Evolutionary conservation across 30 jellyfish, hydroid and myxozoan genomes (phyloP).

Genomic region (Cassiopea xamachana): DNA sequence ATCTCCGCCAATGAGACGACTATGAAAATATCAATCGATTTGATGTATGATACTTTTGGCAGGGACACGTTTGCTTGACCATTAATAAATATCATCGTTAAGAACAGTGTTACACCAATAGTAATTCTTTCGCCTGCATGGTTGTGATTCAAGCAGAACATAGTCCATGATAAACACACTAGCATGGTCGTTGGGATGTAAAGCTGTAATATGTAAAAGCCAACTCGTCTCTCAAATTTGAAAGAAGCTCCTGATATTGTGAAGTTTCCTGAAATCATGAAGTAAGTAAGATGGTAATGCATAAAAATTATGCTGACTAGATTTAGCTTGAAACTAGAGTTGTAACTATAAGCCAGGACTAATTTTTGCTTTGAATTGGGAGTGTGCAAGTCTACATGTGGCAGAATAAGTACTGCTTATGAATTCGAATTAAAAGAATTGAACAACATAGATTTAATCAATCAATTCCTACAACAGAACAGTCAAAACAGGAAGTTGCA

Average conservation of each 20-base stretch:
- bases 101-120: constrained; percentile 66
- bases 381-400: no score
- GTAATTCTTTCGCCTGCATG: constrained; percentile 68
- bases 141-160: constrained; percentile 43
- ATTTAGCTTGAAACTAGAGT: no score
- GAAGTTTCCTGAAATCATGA: constrained; percentile 38
- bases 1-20: constrained; percentile 48
- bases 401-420: no score
- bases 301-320: no score
- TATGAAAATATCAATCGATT: constrained; percentile 57
- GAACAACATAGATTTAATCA: no score
- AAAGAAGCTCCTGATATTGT: constrained; percentile 21
- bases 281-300: neutral
- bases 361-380: no score
- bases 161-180: constrained; percentile 65
- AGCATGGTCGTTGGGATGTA: constrained; percentile 74
- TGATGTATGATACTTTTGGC: constrained; percentile 64
- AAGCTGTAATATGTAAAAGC: constrained; percentile 58
- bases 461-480: no score
- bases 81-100: constrained; percentile 59
- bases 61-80: constrained; percentile 69
- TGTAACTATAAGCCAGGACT: no score
- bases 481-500: no score
- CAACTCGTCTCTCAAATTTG: constrained; percentile 63
- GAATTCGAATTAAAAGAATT: no score